These are phyloP conservation scores for Carterocephalus palaemon DNA, from an alignment of 2,888 invertebrate genomes.

Conservation along the genomic window DNA sequence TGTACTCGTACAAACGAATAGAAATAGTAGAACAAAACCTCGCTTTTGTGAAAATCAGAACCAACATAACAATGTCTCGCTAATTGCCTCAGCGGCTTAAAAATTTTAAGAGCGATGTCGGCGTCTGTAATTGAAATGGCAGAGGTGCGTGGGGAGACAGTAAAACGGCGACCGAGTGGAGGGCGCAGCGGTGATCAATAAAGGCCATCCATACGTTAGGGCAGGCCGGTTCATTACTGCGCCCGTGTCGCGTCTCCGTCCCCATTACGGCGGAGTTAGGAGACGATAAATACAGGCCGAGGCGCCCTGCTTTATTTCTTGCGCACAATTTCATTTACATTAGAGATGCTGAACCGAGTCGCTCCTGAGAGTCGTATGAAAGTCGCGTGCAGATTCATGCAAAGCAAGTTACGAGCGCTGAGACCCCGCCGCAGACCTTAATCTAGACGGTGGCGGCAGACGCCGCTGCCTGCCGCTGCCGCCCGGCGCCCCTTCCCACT, in stretches of 20 bases:
- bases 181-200: slow-evolving; percentile 64
- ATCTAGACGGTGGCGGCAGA: slow-evolving; percentile 60
- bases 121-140: slow-evolving; percentile 22
- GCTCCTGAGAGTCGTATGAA: slow-evolving; percentile 67
- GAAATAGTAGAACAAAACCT: slow-evolving; percentile 7
- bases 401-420: slow-evolving; percentile 69
- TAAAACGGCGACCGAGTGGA: slow-evolving; percentile 39
- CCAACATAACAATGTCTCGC: slow-evolving; percentile 13
- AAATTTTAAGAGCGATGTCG: slow-evolving; percentile 23
- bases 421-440: slow-evolving; percentile 62
- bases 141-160: slow-evolving; percentile 26
- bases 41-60: slow-evolving; percentile 6
- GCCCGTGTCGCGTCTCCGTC: slow-evolving; percentile 61
- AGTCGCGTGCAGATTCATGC: slow-evolving; percentile 73
- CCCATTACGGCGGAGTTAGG: slow-evolving; percentile 73
- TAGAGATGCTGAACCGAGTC: slow-evolving; percentile 67
- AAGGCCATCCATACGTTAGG: slow-evolving; percentile 70
- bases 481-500: slow-evolving; percentile 59
- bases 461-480: slow-evolving; percentile 48
- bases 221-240: slow-evolving; percentile 70
- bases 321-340: slow-evolving; percentile 78
- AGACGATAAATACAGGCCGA: slow-evolving; percentile 73
- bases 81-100: slow-evolving; percentile 12
- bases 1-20: slow-evolving; percentile 15
- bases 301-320: slow-evolving; percentile 73